phyloP scores from a whole-genome alignment of 2,888 invertebrate genomes.

The Athrips mouffetella region DNA sequence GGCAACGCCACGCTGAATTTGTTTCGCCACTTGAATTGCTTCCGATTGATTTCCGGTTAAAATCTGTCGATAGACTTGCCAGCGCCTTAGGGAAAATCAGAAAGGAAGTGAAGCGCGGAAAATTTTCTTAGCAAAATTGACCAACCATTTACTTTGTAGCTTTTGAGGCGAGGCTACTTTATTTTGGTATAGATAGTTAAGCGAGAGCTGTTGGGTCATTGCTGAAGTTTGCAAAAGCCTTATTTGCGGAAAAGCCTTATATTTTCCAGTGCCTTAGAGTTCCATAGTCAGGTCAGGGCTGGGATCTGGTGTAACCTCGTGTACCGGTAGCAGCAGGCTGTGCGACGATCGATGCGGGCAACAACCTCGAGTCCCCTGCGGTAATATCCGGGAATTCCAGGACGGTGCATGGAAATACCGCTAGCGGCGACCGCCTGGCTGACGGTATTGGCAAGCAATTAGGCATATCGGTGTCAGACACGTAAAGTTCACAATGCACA shows the following conservation, averaged over 20 bases:
- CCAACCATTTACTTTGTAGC: no score
- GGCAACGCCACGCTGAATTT: constrained; percentile 72
- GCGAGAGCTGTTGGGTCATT: not conserved
- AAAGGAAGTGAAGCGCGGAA: not conserved
- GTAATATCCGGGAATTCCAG: constrained; percentile 73
- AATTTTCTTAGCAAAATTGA: not conserved
- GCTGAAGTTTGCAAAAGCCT: not conserved
- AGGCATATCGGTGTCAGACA: not conserved
- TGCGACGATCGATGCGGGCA: constrained; percentile 71
- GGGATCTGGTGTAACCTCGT: constrained; percentile 63
- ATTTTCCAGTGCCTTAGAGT: no score
- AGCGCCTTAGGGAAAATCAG: constrained; percentile 30
- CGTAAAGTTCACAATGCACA: not conserved
- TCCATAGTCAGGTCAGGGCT: no score
- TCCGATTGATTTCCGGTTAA: constrained; percentile 72
- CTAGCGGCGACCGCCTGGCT: constrained; percentile 55
- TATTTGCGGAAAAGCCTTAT: not conserved
- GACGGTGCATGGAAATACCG: constrained; percentile 65
- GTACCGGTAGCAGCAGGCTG: constrained; percentile 55
- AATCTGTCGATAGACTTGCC: constrained; percentile 38
- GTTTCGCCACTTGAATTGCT: constrained; percentile 71
- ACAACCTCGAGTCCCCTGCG: constrained; percentile 69
- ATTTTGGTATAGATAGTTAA: no score
- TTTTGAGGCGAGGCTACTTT: no score
- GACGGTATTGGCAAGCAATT: constrained; percentile 26